Base-by-base conservation (phyloP, 2,888 invertebrate species). In the Trissolcus japonicus region DNA sequence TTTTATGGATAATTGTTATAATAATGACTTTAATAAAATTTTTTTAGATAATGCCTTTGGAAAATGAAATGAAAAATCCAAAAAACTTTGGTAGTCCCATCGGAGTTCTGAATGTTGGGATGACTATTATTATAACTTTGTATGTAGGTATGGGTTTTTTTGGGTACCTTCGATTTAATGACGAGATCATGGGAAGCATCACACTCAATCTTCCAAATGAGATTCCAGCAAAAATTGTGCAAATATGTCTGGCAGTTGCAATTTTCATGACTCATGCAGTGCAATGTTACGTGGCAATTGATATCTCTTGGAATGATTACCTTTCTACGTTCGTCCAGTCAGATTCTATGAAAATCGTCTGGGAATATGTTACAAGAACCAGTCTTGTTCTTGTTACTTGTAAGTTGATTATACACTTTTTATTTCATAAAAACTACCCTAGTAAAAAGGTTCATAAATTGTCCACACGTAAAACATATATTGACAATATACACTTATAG, bases 231-330 rank as follows among this genome's bases (percentile, higher is more conserved):
- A 95, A 95, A 86, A 92, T 93, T 6, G 95, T 95, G 0, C 95
- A 96, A 86, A 82, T 95, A 25, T 95, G 95, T 95, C 95, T 96
- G 79, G 96, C 95, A 6, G 90, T 95, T 0, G 95, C 96, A 29
- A 96, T 99, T 76, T 97, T 98, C 92, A 93, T 98, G 83, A 97
- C 98, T 0, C 99, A 98, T 90, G 95, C 96, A 61, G 92, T 99
- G 17, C 98, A 99, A 89, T 98, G 99, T 90, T 99, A 99, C 90
- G 99, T 99, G 9, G 98, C 99, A 0, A 94, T 98, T 92, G 95
- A 96, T 85, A 97, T 99, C 80, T 95, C 98, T 80, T 98, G 97
- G 96, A 98, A 95, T 83, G 93, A 94, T 68, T 95, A 94, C 86
- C 89, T 95, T 7, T 89, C 90, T 14, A 90, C 91, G 7, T 91